A percentile compares a stretch with the other conserved stretches of the same genome.
Evolutionary conservation across 2,888 invertebrate species (phyloP).

Genomic region (Gryllus longicercus): DNA sequence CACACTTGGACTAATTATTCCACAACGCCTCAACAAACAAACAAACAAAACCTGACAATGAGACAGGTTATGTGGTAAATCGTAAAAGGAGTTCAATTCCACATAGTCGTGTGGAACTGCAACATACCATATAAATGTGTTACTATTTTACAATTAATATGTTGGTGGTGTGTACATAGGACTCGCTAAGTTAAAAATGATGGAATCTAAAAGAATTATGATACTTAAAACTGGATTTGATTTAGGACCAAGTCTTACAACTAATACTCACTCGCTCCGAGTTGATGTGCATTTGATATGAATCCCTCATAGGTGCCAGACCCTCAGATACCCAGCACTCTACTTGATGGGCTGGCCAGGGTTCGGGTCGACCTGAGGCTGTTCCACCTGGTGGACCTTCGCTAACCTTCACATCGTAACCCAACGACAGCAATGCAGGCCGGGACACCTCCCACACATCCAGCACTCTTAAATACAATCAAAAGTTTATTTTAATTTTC

Average conservation of each 20-base stretch:
- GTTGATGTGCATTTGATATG: constrained; percentile 54
- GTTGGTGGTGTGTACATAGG: too few species aligned
- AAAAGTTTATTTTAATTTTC: too few species aligned
- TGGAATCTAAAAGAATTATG: too few species aligned
- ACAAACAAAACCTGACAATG: too few species aligned
- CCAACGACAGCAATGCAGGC: constrained; percentile 48
- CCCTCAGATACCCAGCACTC: constrained; percentile 54
- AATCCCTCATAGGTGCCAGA: constrained; percentile 49
- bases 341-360: constrained; percentile 48
- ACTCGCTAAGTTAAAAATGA: too few species aligned
- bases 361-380: constrained; percentile 45
- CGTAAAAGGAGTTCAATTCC: too few species aligned
- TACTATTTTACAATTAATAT: too few species aligned
- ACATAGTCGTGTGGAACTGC: too few species aligned
- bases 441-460: constrained; percentile 54
- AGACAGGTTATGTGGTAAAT: too few species aligned
- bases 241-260: too few species aligned
- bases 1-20: constrained; percentile 8
- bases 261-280: constrained; percentile 47
- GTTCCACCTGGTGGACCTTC: constrained; percentile 49
- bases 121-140: too few species aligned
- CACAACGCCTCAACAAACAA: not conserved
- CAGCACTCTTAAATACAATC: constrained; percentile 44
- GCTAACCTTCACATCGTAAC: constrained; percentile 50
- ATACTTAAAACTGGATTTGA: too few species aligned